These are phyloP conservation scores for Scaptomyza graminum DNA, from an alignment of 1,140 invertebrate genomes.

Conservation along the genomic window DNA sequence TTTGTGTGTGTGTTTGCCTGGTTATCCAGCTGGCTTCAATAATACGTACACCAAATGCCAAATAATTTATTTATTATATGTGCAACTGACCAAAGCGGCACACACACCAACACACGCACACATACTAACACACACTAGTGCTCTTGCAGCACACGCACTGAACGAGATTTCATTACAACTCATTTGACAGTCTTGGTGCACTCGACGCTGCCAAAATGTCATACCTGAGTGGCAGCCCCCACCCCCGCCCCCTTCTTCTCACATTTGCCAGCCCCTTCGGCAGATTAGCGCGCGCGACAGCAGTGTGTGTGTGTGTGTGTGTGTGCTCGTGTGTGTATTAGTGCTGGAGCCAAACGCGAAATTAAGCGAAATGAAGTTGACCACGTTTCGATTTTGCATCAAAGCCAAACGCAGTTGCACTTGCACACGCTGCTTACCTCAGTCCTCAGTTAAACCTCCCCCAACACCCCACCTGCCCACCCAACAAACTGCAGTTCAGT, in stretches of 20 bases:
- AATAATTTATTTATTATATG: slow-evolving; percentile 82
- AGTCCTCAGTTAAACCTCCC: too few species aligned
- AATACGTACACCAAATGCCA: slow-evolving; percentile 79
- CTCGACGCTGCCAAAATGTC: slow-evolving; percentile 80
- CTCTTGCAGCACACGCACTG: slow-evolving; percentile 37
- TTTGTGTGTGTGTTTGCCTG: slow-evolving; percentile 43
- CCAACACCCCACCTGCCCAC: neutral
- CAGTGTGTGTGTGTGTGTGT: slow-evolving; percentile 22
- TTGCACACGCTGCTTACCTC: slow-evolving; percentile 32
- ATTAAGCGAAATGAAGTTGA: slow-evolving; percentile 82
- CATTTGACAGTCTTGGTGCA: slow-evolving; percentile 82
- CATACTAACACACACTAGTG: neutral
- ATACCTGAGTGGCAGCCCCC: slow-evolving; percentile 72
- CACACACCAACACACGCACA: slow-evolving; percentile 37
- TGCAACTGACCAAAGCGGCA: slow-evolving; percentile 54
- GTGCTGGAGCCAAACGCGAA: slow-evolving; percentile 61
- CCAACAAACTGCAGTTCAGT: slow-evolving; percentile 24
- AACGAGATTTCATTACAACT: slow-evolving; percentile 82
- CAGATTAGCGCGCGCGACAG: slow-evolving; percentile 64
- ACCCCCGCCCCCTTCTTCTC: neutral
- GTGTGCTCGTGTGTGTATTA: slow-evolving; percentile 32
- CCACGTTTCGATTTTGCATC: slow-evolving; percentile 82
- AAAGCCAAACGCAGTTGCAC: slow-evolving; percentile 65
- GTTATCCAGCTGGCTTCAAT: slow-evolving; percentile 69
- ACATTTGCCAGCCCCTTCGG: slow-evolving; percentile 11